Conservation (phyloP, 2,888 invertebrate genomes). For the Synergus umbraculus region DNA sequence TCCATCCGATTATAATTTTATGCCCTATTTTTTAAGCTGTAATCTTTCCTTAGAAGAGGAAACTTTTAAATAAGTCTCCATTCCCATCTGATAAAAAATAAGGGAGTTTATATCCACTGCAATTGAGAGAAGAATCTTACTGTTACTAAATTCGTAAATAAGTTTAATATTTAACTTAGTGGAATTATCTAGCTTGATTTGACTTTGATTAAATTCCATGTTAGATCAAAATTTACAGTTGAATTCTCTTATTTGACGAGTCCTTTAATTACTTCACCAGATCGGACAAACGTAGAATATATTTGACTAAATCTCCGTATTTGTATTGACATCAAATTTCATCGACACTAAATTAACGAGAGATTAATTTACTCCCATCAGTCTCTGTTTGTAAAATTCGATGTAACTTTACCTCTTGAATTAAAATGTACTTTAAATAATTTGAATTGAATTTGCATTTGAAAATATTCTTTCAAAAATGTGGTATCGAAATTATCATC, state of each 20-base stretch:
- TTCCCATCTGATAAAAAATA: not conserved
- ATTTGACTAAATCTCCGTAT: too few species aligned
- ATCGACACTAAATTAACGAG: not conserved
- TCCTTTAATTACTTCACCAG: too few species aligned
- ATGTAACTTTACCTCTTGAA: not conserved
- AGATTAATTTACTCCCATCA: constrained; percentile 7
- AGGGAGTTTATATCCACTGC: not conserved
- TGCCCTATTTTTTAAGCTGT: not conserved
- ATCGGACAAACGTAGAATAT: too few species aligned
- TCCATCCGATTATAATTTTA: not conserved
- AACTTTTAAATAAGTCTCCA: not conserved
- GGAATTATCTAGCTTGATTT: too few species aligned
- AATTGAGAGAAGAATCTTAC: too few species aligned
- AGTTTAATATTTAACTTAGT: too few species aligned
- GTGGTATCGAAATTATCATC: not conserved
- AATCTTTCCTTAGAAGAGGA: not conserved
- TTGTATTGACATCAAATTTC: too few species aligned
- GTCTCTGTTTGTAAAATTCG: too few species aligned
- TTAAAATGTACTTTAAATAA: not conserved
- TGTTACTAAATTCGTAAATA: too few species aligned
- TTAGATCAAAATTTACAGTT: too few species aligned
- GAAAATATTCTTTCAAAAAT: not conserved
- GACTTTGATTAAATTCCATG: too few species aligned
- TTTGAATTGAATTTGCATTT: not conserved
- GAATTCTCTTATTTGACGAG: too few species aligned